Evolutionary conservation across 2,113 vertebrate species (phyloP).

Genomic region (Psettodes erumei): DNA sequence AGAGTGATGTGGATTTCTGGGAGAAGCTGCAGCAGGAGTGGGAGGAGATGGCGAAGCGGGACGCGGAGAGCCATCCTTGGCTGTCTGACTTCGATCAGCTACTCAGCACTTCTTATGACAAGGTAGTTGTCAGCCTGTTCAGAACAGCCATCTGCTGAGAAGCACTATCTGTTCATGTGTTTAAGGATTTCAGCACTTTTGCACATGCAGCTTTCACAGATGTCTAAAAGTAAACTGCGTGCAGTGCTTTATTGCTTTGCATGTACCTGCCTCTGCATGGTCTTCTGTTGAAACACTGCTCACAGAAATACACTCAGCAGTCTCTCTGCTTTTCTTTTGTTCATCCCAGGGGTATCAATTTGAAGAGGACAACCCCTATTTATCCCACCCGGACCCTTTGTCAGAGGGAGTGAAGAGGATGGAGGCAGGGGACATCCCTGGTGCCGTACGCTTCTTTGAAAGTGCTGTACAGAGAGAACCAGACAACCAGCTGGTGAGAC

Average conservation of each 20-base stretch:
- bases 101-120: slow-evolving; percentile 90
- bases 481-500: slow-evolving; percentile 93
- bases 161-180: slow-evolving; percentile 5
- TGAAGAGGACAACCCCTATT: slow-evolving; percentile 96
- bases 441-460: slow-evolving; percentile 95
- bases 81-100: slow-evolving; percentile 96
- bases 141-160: neutral
- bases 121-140: slow-evolving; percentile 81
- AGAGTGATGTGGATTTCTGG: slow-evolving; percentile 99
- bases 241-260: neutral
- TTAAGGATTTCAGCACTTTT: slow-evolving; percentile 29
- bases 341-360: slow-evolving; percentile 92
- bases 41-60: slow-evolving; percentile 98
- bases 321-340: neutral
- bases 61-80: slow-evolving; percentile 97
- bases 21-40: slow-evolving; percentile 98
- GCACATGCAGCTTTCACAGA: neutral
- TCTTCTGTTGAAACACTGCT: neutral
- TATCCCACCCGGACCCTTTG: slow-evolving; percentile 91
- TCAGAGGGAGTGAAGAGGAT: slow-evolving; percentile 91
- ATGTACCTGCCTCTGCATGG: neutral
- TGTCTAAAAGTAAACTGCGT: neutral
- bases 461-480: slow-evolving; percentile 93
- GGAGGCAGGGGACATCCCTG: slow-evolving; percentile 93
- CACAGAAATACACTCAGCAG: neutral